Percentiles rank a stretch among this genome's conserved stretches.
phyloP scores from a whole-genome alignment of 2,797 vertebrate species.

The Xyrichtys novacula region DNA sequence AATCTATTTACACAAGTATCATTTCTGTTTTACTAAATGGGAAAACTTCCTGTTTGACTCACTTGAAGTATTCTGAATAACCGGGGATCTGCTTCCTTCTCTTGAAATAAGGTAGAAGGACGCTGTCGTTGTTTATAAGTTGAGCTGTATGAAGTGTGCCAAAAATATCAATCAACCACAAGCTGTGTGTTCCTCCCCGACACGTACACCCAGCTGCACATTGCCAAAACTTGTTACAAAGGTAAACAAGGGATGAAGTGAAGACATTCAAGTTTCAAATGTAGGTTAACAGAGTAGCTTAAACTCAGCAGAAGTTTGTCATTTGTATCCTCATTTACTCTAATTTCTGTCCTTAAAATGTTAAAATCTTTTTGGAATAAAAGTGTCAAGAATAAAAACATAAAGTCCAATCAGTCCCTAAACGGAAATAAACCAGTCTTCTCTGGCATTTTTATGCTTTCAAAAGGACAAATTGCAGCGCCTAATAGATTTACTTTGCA shows the following conservation, averaged over 20 bases:
- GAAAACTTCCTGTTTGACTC: neutral
- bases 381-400: neutral
- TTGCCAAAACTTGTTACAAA: neutral
- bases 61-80: constrained; percentile 24
- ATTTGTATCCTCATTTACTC: constrained; percentile 6
- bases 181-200: neutral
- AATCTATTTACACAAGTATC: neutral
- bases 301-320: neutral
- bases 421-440: neutral
- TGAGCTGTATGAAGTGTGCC: neutral
- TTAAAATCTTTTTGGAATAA: neutral
- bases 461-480: neutral
- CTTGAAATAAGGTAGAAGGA: neutral
- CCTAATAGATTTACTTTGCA: neutral
- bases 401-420: neutral
- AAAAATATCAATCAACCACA: neutral
- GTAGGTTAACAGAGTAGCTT: constrained; percentile 4
- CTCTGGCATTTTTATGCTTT: neutral
- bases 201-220: neutral
- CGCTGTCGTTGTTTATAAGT: neutral
- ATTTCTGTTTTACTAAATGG: neutral
- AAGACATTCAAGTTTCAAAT: neutral
- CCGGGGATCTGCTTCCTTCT: neutral
- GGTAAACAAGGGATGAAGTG: neutral
- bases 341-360: neutral